Conservation (phyloP, 2,797 vertebrate species). For the Bovichtus variegatus region DNA sequence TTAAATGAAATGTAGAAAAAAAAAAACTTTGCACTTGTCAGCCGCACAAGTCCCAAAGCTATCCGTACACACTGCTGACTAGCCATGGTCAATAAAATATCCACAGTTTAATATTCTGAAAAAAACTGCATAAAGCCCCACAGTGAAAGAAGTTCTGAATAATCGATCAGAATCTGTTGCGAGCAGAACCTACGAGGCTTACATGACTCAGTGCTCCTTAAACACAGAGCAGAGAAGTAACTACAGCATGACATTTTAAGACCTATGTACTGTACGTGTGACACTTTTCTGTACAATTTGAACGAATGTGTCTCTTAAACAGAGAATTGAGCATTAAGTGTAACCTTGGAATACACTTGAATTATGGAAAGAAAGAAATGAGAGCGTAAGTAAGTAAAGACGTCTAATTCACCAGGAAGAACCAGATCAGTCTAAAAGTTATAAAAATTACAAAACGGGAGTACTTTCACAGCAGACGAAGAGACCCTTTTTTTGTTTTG, state of each 20-base stretch:
- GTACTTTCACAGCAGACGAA: not conserved
- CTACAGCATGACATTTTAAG: not conserved
- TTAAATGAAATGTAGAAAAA: not conserved
- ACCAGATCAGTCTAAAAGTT: not conserved
- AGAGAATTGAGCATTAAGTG: not conserved
- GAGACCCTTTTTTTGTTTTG: not conserved
- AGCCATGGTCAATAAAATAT: slow-evolving; percentile 24
- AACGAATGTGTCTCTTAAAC: not conserved
- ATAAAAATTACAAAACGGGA: not conserved
- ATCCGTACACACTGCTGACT: not conserved
- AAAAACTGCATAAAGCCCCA: slow-evolving; percentile 9
- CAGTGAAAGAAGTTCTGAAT: slow-evolving; percentile 29
- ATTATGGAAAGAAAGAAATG: not conserved
- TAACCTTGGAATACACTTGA: too few relatives aligned
- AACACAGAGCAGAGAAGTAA: not conserved
- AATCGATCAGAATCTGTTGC: slow-evolving; percentile 23
- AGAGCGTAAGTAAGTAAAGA: not conserved
- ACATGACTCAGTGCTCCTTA: not conserved
- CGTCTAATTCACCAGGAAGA: too few relatives aligned
- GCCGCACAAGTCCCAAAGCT: not conserved
- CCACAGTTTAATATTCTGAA: slow-evolving; percentile 10
- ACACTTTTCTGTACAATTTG: too few relatives aligned
- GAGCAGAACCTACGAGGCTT: not conserved
- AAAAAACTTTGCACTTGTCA: not conserved
- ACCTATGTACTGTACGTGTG: too few relatives aligned